Evolutionary conservation across 2,797 vertebrate species (phyloP), one percentile per base, ranked within the genome.

Genomic region (Parotocinclus haroldoi): DNA sequence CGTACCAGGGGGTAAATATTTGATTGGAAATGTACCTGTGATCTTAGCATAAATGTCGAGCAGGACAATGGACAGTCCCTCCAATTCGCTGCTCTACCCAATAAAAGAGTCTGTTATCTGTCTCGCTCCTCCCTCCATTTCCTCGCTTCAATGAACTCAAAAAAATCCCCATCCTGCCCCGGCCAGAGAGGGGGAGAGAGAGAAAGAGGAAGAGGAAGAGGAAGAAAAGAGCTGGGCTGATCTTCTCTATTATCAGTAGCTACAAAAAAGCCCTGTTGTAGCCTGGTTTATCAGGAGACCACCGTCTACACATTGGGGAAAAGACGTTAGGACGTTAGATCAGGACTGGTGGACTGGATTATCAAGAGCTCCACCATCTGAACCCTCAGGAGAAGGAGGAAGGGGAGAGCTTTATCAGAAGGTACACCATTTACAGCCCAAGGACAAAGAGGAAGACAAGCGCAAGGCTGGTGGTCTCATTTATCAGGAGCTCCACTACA

Each of bases 111-210:
- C 9, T 53, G 62, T 54, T 62, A 58, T 62, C 48, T 40, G 36
- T 63, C 63, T 67, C 39, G 54, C 42, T 46, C 13, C 60, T 40
- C 62, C 56, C 27, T 51, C 56, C 10, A 55, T 67, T 67, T 75
- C 68, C 68, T 75, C 17, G 37, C 37, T 58, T 54, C 38, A 58
- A 10, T 49, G 16, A 17, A 40, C 59, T 51, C 39, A 14, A 16
- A 59, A n/a, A 60, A 60, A 55, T 66, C 58, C 62, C 58, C 61
- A 56, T 56, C 58, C 52, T 66, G 45, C 58, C 58, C 57, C 27
- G 55, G 17, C 27, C 27, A 27, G 27, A 27, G 27, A 27, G 27
- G 27, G 27, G 5, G 5, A 27, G 37, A 39, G 37, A 46, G 51
- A 46, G 45, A 13, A 2, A 27, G 27, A 27, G 4, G 10, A 42